Base-by-base conservation (phyloP, 1,140 invertebrate species). In the Drosophila dunni region DNA sequence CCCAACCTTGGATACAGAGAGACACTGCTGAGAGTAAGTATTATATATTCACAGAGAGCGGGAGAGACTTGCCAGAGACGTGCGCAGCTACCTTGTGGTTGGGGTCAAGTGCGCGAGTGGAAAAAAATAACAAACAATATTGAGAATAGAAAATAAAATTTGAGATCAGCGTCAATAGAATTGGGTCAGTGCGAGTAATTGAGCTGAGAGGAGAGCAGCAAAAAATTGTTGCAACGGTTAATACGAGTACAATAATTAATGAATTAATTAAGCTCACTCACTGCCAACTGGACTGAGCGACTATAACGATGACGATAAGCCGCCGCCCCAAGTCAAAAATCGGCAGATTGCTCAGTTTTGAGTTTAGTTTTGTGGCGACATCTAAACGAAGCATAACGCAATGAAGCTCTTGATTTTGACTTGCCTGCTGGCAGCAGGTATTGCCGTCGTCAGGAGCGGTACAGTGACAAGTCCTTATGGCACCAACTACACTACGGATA, bases 161-260 rank as follows among this genome's bases (percentile, higher is more conserved):
- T 29, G 62, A 46, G 62, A 46, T 29, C n/a, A 53, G 63, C 34
- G 36, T 56, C 63, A 85, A 81, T 78, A 78, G 70, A 82, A 83
- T 73, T 88, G 85, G 82, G 82, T 86, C 81, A 85, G 57, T n/a
- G 9, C 13, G 50, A 71, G 75, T 51, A 83, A 89, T 75, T 84
- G 67, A 75, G 56, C 48, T 13, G 58, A 44, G n/a, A 29, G 13
- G 48, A 75, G 65, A 81, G 75, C 74, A 33, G 36, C 34, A 61
- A 51, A 89, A 89, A 75, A 81, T 70, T 72, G 66, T 60, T 81
- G 68, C 75, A 89, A 62, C 75, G 78, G 80, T 89, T 90, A 89
- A 84, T 89, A 73, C 48, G 36, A 38, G 9, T 13, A 56, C 36
- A 56, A 56, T 56, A 75, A 83, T 78, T 89, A 84, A 89, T 81